A percentile compares a stretch with the other conserved stretches of the same genome.
These are phyloP conservation scores for Philypnodon macrostomus DNA, from an alignment of 2,797 vertebrate species.

Conservation along the genomic window DNA sequence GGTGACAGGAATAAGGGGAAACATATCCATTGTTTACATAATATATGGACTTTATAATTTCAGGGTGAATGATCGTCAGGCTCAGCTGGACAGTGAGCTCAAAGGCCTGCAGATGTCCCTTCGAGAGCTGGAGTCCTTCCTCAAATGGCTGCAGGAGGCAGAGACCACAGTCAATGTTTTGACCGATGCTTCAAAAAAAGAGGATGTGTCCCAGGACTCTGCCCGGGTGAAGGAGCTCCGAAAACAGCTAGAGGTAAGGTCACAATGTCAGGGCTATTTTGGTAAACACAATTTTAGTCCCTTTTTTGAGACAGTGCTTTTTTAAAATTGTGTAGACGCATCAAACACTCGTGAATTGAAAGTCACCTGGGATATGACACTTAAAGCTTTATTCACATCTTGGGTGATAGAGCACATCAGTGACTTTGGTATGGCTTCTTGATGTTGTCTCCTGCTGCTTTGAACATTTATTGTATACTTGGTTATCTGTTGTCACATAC, in stretches of 20 bases:
- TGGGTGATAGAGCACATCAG: too few species aligned
- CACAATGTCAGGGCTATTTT: conserved; percentile 8
- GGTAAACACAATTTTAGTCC: too few species aligned
- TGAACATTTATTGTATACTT: too few species aligned
- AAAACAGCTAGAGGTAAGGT: conserved; percentile 86
- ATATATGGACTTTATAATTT: background rate
- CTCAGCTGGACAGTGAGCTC: conserved; percentile 84
- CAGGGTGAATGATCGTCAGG: conserved; percentile 85
- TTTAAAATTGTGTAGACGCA: background rate
- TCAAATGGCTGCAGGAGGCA: conserved; percentile 96
- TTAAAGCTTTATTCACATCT: too few species aligned
- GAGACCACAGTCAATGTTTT: conserved; percentile 90
- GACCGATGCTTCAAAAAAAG: conserved; percentile 85
- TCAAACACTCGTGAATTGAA: background rate
- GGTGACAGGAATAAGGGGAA: too few species aligned
- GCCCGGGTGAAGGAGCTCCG: conserved; percentile 79
- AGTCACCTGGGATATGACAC: too few species aligned
- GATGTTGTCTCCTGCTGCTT: too few species aligned
- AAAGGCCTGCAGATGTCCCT: conserved; percentile 84
- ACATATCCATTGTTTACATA: too few species aligned
- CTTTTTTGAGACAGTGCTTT: background rate
- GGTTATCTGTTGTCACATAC: too few species aligned
- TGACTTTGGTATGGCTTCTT: too few species aligned
- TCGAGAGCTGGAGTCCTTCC: conserved; percentile 88
- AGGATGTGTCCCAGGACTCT: conserved; percentile 83